Evolutionary conservation across 2,113 vertebrate species (phyloP).

Genomic region (Corapipo altera): DNA sequence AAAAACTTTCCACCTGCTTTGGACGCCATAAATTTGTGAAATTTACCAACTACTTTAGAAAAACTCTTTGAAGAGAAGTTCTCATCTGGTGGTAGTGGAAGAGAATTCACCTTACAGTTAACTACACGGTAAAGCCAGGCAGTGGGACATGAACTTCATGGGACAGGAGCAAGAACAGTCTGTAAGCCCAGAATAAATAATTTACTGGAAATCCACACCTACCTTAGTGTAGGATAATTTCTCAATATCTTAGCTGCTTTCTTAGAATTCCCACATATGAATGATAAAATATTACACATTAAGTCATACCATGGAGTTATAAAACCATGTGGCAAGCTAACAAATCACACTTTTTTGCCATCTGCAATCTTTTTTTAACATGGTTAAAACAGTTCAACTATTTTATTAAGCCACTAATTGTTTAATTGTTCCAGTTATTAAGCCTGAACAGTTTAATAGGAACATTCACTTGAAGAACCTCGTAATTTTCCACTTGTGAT

Average conservation of each 20-base stretch:
- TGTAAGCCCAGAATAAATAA: neutral
- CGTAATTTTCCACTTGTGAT: neutral
- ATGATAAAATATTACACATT: neutral
- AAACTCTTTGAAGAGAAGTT: neutral
- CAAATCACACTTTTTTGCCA: neutral
- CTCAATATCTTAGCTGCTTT: neutral
- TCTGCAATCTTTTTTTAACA: neutral
- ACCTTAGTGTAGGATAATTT: neutral
- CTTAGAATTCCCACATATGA: neutral
- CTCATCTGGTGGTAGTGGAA: neutral
- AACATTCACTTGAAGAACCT: neutral
- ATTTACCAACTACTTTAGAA: neutral
- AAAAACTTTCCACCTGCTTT: neutral
- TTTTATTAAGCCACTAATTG: neutral
- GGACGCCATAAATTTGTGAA: neutral
- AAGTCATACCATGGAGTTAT: neutral
- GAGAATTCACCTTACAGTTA: neutral
- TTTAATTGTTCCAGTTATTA: neutral
- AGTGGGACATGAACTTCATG: fast-evolving
- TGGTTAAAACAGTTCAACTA: neutral
- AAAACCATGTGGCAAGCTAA: neutral
- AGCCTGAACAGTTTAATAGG: neutral
- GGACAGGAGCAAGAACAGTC: neutral
- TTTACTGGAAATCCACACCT: neutral
- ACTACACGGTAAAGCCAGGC: neutral